These are phyloP conservation scores for Leuciscus idus DNA, from an alignment of 2,113 vertebrate genomes.

Conservation along the genomic window DNA sequence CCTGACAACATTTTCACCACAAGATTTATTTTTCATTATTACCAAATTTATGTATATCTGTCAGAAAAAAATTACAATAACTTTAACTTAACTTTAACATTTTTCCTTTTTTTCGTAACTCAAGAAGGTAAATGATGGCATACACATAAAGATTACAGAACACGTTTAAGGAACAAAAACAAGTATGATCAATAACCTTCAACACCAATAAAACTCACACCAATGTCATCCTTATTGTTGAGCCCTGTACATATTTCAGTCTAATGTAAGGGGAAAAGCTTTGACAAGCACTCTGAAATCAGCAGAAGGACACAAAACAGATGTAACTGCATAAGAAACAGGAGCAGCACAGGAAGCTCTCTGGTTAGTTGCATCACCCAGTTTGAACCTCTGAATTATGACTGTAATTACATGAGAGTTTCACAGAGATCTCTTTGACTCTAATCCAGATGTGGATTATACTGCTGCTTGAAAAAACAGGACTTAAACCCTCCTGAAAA, in stretches of 20 bases:
- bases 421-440: slow-evolving; percentile 14
- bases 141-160: not conserved
- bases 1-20: too few relatives aligned
- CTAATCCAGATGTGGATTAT: slow-evolving; percentile 34
- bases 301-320: slow-evolving; percentile 1
- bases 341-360: slow-evolving; percentile 10
- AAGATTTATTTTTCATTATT: too few relatives aligned
- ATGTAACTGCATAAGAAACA: slow-evolving; percentile 32
- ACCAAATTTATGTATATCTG: too few relatives aligned
- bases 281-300: slow-evolving; percentile 24
- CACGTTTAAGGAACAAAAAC: too few relatives aligned
- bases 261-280: not conserved
- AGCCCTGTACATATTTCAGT: slow-evolving; percentile 25
- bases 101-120: too few relatives aligned
- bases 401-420: slow-evolving; percentile 22
- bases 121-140: not conserved
- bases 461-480: not conserved
- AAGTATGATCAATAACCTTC: not conserved
- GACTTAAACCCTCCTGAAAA: slow-evolving; percentile 32
- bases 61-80: not conserved
- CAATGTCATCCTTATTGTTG: not conserved
- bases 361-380: slow-evolving; percentile 28
- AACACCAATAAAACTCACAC: not conserved
- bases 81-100: not conserved
- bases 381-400: slow-evolving; percentile 29